Percentiles rank a stretch among this genome's conserved stretches.
phyloP scores from a whole-genome alignment of 2,797 vertebrate genomes.

The Muraenolepis orangiensis region DNA sequence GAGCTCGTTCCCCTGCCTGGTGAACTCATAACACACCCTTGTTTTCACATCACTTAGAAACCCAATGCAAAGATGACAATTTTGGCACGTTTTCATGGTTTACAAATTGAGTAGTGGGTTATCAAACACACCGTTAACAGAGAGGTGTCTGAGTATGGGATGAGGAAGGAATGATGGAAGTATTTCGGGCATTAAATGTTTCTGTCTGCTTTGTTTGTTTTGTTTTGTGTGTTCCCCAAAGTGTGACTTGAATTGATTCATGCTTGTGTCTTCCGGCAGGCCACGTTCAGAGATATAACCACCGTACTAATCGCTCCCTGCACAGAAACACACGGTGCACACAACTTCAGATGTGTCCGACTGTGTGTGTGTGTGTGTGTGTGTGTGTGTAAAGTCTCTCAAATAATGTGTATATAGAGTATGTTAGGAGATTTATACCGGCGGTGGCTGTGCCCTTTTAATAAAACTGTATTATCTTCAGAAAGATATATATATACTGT shows the following conservation, averaged over 20 bases:
- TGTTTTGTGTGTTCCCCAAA: no score
- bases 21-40: background rate
- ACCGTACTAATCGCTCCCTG: background rate
- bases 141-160: background rate
- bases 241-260: background rate
- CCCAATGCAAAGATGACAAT: background rate
- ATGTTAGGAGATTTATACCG: constrained; percentile 62
- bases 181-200: background rate
- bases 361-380: constrained; percentile 47
- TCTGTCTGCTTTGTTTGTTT: background rate
- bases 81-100: background rate
- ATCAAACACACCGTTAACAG: background rate
- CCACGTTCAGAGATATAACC: background rate
- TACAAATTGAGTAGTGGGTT: background rate
- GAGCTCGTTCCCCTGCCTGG: background rate
- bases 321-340: background rate
- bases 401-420: constrained; percentile 68
- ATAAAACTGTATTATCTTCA: constrained; percentile 73
- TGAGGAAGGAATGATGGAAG: background rate
- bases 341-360: constrained; percentile 22
- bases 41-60: background rate
- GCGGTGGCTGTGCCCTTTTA: constrained; percentile 51
- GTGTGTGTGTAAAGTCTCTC: constrained; percentile 55
- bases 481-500: constrained; percentile 66
- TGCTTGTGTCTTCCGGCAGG: background rate